Percentiles rank a stretch among this genome's conserved stretches.
These are phyloP conservation scores for Dolomedes plantarius DNA, from an alignment of 2,888 invertebrate genomes.

Conservation along the genomic window DNA sequence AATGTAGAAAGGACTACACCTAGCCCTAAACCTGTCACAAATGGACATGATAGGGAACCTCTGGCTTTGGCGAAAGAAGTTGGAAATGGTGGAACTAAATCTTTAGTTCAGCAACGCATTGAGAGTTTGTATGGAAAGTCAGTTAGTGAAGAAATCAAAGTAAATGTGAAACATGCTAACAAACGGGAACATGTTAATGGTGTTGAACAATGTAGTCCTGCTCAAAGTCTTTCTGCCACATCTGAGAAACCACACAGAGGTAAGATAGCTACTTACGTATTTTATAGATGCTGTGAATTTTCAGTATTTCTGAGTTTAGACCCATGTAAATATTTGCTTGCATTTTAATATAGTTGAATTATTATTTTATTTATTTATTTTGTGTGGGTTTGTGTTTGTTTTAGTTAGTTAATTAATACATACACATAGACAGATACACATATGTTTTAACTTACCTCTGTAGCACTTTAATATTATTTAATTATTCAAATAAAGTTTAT, in stretches of 20 bases:
- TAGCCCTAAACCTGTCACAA: not conserved
- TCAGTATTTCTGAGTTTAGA: too few species aligned
- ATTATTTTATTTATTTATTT: too few species aligned
- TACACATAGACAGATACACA: too few species aligned
- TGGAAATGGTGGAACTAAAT: slow-evolving; percentile 75
- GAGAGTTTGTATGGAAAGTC: slow-evolving; percentile 88
- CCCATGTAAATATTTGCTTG: too few species aligned
- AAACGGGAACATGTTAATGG: slow-evolving; percentile 26
- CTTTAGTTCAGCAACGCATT: slow-evolving; percentile 91
- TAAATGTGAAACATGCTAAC: slow-evolving; percentile 16
- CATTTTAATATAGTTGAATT: too few species aligned
- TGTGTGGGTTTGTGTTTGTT: too few species aligned
- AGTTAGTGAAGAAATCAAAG: slow-evolving; percentile 67
- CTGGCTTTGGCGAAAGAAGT: slow-evolving; percentile 56
- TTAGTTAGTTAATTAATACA: too few species aligned
- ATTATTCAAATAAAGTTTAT: too few species aligned
- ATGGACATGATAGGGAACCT: slow-evolving; percentile 26
- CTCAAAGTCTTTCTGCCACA: slow-evolving; percentile 55
- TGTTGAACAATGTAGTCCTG: slow-evolving; percentile 64
- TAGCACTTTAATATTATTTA: too few species aligned
- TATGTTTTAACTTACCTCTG: too few species aligned
- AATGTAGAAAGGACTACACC: slow-evolving; percentile 9
- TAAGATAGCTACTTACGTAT: not conserved
- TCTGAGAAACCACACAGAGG: slow-evolving; percentile 48
- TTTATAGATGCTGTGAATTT: too few species aligned